These are phyloP conservation scores for Plectropomus leopardus DNA, from an alignment of 2,113 vertebrate genomes.

Conservation along the genomic window DNA sequence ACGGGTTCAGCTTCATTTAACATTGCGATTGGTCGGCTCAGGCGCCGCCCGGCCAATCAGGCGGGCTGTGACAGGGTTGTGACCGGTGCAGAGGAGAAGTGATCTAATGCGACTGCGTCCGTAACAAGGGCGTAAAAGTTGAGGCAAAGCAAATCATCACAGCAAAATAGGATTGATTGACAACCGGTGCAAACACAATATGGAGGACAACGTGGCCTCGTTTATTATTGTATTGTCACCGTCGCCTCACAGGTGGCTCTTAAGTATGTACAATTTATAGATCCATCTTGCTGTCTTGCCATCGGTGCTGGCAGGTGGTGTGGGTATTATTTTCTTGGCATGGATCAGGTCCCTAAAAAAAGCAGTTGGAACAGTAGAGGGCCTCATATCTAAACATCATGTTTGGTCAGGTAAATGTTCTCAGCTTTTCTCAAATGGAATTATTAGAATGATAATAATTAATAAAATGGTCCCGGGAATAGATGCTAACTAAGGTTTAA, in stretches of 20 bases:
- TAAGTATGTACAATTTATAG: constrained; percentile 25
- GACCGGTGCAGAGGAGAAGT: constrained; percentile 33
- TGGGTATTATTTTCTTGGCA: constrained; percentile 45
- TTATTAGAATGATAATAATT: too few species aligned
- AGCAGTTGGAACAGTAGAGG: not conserved
- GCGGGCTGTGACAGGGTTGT: constrained; percentile 42
- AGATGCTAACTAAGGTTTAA: not conserved
- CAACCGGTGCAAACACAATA: constrained; percentile 31
- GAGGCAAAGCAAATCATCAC: constrained; percentile 5
- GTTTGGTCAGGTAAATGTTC: not conserved
- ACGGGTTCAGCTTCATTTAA: constrained; percentile 74
- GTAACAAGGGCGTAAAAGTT: constrained; percentile 29
- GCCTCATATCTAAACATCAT: not conserved
- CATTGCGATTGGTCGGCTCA: constrained; percentile 51
- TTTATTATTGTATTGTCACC: constrained; percentile 19
- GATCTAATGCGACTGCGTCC: constrained; percentile 16
- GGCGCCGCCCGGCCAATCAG: constrained; percentile 57
- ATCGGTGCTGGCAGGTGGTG: constrained; percentile 42
- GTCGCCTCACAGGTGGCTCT: constrained; percentile 42
- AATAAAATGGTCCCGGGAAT: not conserved
- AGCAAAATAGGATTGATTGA: constrained; percentile 47
- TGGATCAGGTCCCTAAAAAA: not conserved
- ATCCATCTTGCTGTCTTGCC: constrained; percentile 40
- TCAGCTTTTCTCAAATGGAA: not conserved
- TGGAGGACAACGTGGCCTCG: constrained; percentile 10